Conservation (phyloP, 2,797 vertebrate species). For the Epinephelus malabaricus region DNA sequence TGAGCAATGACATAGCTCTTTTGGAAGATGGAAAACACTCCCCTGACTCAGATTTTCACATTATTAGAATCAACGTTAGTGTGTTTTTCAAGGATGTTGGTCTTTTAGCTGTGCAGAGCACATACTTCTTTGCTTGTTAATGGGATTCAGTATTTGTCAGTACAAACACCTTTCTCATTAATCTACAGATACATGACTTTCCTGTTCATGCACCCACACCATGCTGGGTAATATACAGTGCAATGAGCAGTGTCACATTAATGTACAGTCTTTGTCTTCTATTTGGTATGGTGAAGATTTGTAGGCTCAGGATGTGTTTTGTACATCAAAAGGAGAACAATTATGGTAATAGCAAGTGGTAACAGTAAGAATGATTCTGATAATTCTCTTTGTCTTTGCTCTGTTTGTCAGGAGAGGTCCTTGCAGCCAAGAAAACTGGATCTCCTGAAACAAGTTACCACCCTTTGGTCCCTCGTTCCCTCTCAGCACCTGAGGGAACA, state of each 20-base stretch:
- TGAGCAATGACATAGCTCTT: too few relatives aligned
- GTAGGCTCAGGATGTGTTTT: not conserved
- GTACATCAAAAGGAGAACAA: not conserved
- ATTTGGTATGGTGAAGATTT: not conserved
- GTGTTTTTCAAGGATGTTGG: not conserved
- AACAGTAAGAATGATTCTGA: constrained; percentile 8
- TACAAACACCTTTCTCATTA: not conserved
- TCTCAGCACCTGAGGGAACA: constrained; percentile 74
- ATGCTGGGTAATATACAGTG: not conserved
- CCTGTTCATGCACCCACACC: not conserved
- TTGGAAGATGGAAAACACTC: too few relatives aligned
- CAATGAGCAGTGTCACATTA: not conserved
- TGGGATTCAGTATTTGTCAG: not conserved
- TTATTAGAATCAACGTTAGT: too few relatives aligned
- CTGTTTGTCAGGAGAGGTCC: constrained; percentile 74
- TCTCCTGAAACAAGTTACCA: constrained; percentile 54
- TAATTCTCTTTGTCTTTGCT: constrained; percentile 13
- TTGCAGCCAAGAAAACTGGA: constrained; percentile 45
- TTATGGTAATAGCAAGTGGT: not conserved
- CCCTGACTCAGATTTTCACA: too few relatives aligned
- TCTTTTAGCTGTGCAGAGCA: not conserved
- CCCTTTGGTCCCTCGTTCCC: constrained; percentile 71
- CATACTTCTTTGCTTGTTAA: not conserved
- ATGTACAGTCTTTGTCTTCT: not conserved
- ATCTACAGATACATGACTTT: not conserved